Conservation (phyloP, 2,888 invertebrate genomes). For the Deilephila elpenor region DNA sequence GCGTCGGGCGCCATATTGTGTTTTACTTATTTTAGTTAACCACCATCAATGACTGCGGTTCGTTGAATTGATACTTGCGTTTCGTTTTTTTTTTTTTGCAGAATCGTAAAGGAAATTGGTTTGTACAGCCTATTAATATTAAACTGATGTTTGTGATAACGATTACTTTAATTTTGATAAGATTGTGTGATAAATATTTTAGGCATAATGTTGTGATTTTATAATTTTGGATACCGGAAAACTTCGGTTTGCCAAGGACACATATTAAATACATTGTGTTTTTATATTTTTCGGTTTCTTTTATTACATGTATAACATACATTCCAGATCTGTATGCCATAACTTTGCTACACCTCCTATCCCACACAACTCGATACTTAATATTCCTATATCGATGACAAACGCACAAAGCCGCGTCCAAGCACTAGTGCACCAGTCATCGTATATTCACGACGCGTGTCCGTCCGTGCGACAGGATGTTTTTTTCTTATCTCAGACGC, state of each 20-base stretch:
- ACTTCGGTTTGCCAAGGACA: no score
- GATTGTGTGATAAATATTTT: no score
- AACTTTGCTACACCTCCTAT: no score
- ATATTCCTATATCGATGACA: not conserved
- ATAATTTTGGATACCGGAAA: no score
- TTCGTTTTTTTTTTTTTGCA: not conserved
- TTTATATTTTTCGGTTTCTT: no score
- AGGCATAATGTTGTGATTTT: no score
- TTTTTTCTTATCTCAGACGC: conserved; percentile 34
- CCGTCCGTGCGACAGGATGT: conserved; percentile 48
- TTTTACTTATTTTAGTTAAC: conserved; percentile 13
- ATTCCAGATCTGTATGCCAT: no score
- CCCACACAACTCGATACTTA: not conserved
- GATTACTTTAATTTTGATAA: not conserved
- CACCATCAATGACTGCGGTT: conserved; percentile 21
- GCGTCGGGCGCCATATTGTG: not conserved
- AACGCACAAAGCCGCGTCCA: not conserved
- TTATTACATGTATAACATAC: no score
- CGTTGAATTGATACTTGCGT: conserved; percentile 2
- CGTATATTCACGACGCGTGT: conserved; percentile 23
- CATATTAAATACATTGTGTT: no score
- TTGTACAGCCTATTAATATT: not conserved
- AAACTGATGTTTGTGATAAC: not conserved
- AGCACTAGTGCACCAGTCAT: not conserved
- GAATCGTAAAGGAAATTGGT: not conserved